Conservation (phyloP, 2,797 vertebrate species). For the Xenentodon cancila region DNA sequence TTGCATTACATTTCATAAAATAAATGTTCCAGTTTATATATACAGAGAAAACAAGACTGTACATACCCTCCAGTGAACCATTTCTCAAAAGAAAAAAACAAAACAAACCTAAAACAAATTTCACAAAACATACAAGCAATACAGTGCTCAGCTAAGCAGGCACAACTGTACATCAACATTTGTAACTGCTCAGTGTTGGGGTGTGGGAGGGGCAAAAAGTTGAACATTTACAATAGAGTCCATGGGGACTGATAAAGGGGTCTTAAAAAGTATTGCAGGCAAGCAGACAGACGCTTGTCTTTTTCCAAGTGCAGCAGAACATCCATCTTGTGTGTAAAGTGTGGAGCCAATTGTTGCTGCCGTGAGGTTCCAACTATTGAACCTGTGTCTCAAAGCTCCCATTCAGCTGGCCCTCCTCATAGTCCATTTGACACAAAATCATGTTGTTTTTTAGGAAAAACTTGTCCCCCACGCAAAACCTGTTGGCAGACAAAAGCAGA, state of each 20-base stretch:
- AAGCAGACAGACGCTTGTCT: constrained; percentile 90
- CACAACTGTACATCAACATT: constrained; percentile 95
- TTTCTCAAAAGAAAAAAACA: constrained; percentile 79
- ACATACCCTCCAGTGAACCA: constrained; percentile 93
- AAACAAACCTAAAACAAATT: constrained; percentile 83
- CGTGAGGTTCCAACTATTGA: constrained; percentile 87
- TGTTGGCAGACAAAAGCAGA: constrained; percentile 74
- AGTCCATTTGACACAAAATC: constrained; percentile 99
- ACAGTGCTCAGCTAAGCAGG: constrained; percentile 96
- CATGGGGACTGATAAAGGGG: constrained; percentile 89
- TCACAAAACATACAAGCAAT: constrained; percentile 98
- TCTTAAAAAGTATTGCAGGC: constrained; percentile 95
- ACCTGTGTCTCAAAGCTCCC: constrained; percentile 98
- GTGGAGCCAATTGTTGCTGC: constrained; percentile 74
- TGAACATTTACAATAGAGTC: constrained; percentile 92
- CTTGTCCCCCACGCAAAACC: constrained; percentile 99
- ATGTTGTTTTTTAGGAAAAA: constrained; percentile 99
- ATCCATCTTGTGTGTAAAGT: constrained; percentile 80
- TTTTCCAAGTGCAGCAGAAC: constrained; percentile 84
- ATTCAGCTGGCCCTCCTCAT: constrained; percentile 99
- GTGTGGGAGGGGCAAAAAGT: constrained; percentile 83
- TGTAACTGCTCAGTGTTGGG: constrained; percentile 93
- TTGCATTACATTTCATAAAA: constrained; percentile 99
- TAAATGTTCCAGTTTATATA: constrained; percentile 99
- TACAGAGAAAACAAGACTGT: constrained; percentile 99